These are phyloP conservation scores for Cheilosia soror DNA, from an alignment of 2,888 invertebrate species.

Conservation along the genomic window DNA sequence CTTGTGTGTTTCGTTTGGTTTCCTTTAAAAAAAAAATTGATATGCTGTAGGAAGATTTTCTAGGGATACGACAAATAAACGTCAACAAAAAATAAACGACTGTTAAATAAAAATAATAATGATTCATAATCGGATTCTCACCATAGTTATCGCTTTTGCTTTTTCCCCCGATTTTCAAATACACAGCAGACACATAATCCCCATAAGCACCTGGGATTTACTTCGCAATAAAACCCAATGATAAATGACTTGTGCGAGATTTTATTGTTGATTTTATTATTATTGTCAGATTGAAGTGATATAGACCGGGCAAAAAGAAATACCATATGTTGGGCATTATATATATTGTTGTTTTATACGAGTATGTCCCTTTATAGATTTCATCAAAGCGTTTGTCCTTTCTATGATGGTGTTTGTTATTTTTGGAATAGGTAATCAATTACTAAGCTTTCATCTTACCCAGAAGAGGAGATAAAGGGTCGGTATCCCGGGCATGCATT, in stretches of 20 bases:
- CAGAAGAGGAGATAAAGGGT: no score
- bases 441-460: no score
- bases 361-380: background rate
- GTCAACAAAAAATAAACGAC: constrained; percentile 26
- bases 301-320: constrained; percentile 22
- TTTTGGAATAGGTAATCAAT: no score
- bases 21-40: background rate
- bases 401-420: no score
- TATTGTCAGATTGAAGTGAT: constrained; percentile 33
- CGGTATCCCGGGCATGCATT: no score
- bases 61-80: background rate
- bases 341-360: background rate
- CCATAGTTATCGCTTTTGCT: constrained; percentile 21
- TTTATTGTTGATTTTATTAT: constrained; percentile 57
- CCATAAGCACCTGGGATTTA: constrained; percentile 52
- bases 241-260: constrained; percentile 38
- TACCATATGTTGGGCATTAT: background rate
- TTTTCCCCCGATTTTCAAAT: background rate
- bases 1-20: background rate
- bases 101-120: constrained; percentile 19
- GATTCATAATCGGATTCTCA: constrained; percentile 51
- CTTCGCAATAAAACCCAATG: constrained; percentile 44
- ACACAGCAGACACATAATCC: constrained; percentile 26
- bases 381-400: background rate
- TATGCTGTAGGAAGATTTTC: background rate